phyloP scores from a whole-genome alignment of 2,113 vertebrate species.

The Centrocercus urophasianus region DNA sequence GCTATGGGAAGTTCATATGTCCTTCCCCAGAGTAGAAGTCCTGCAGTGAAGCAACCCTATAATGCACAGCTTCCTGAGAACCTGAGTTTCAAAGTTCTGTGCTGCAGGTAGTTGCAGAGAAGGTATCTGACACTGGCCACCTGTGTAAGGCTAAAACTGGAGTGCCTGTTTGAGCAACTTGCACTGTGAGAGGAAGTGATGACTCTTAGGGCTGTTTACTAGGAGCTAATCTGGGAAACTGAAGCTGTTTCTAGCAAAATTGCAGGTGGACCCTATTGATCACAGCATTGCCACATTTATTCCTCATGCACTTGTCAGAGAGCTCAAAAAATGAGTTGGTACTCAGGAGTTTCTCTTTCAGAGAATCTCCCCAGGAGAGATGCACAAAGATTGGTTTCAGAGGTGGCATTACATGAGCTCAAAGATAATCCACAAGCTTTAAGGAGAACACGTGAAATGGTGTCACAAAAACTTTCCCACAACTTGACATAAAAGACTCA shows the following conservation, averaged over 20 bases:
- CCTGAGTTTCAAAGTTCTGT: not conserved
- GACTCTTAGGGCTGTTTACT: not conserved
- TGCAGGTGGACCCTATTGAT: not conserved
- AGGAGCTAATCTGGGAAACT: not conserved
- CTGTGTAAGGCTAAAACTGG: not conserved
- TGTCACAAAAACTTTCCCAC: conserved; percentile 82
- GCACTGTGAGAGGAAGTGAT: not conserved
- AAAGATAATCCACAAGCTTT: conserved; percentile 77
- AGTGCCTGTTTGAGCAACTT: not conserved
- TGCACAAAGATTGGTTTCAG: conserved; percentile 23
- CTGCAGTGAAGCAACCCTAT: not conserved
- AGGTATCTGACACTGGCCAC: not conserved
- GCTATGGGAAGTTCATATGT: not conserved
- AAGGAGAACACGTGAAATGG: conserved; percentile 79
- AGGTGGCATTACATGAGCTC: conserved; percentile 63
- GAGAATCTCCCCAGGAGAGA: not conserved
- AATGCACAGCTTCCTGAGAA: not conserved
- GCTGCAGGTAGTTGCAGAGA: not conserved
- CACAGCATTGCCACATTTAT: not conserved
- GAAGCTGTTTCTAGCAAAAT: not conserved
- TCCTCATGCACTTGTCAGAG: not conserved
- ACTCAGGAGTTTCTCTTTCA: conserved; percentile 21
- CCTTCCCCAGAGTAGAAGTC: not conserved
- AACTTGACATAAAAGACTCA: conserved; percentile 78
- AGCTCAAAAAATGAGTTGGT: not conserved